A percentile compares a stretch with the other conserved stretches of the same genome.
Evolutionary conservation across 2,113 vertebrate species (phyloP).

Genomic region (Oophaga pumilio): DNA sequence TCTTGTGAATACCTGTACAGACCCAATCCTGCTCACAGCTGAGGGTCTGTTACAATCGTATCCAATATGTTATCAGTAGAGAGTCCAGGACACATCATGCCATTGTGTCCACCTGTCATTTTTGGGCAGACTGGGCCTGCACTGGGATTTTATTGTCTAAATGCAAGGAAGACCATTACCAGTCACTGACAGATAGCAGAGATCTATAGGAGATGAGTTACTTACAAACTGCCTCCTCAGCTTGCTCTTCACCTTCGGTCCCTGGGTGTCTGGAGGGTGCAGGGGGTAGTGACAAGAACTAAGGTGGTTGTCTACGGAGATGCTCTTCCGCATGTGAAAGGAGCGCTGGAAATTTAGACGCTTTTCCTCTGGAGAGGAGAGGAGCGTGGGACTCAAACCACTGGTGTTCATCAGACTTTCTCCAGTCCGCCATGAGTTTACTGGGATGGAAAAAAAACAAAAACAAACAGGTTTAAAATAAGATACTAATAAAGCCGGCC

Average conservation of each 20-base stretch:
- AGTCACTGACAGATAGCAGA: no score
- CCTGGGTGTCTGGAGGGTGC: slow-evolving; percentile 65
- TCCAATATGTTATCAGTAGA: no score
- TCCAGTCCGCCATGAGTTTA: slow-evolving; percentile 82
- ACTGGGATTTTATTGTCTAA: no score
- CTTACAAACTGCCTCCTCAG: slow-evolving; percentile 90
- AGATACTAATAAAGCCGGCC: not conserved
- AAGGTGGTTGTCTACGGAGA: slow-evolving; percentile 84
- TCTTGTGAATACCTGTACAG: no score
- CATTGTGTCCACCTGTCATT: no score
- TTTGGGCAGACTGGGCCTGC: no score
- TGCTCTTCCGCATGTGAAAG: slow-evolving; percentile 86
- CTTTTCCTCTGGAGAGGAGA: slow-evolving; percentile 69
- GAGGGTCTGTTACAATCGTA: no score
- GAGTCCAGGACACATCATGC: no score
- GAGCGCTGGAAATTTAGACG: slow-evolving; percentile 79
- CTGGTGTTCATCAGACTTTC: slow-evolving; percentile 68
- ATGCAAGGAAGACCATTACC: no score
- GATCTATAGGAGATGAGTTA: slow-evolving; percentile 57
- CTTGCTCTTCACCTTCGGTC: slow-evolving; percentile 72
- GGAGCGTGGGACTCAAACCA: slow-evolving; percentile 66
- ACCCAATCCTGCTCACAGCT: no score
- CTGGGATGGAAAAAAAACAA: slow-evolving; percentile 61
- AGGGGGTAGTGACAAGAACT: slow-evolving; percentile 70
- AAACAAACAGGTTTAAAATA: not conserved